Evolutionary conservation across 2,113 vertebrate species (phyloP).

Genomic region (Maccullochella peelii): DNA sequence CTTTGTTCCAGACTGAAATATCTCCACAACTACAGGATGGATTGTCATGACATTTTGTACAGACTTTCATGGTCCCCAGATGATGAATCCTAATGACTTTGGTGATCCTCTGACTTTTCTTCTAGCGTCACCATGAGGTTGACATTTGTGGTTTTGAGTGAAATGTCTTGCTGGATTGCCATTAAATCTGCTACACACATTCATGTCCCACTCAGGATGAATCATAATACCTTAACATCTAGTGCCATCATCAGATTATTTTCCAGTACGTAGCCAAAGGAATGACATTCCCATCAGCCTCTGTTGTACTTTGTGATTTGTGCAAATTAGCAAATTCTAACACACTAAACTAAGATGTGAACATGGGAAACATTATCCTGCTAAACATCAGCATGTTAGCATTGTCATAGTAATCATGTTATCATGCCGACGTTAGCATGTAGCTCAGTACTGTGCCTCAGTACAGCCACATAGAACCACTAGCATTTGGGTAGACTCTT

Average conservation of each 20-base stretch:
- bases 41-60: neutral
- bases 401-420: neutral
- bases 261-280: neutral
- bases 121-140: neutral
- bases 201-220: neutral
- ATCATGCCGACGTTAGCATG: neutral
- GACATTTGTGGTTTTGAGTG: neutral
- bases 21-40: neutral
- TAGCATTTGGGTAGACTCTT: too few relatives aligned
- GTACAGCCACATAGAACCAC: neutral
- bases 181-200: neutral
- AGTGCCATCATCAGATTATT: neutral
- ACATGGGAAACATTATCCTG: neutral
- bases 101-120: neutral
- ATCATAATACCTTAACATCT: neutral
- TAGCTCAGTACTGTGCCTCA: neutral
- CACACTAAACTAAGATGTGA: neutral
- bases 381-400: neutral
- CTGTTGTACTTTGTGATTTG: neutral
- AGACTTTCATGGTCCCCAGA: neutral
- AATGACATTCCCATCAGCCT: neutral
- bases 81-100: neutral
- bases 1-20: neutral
- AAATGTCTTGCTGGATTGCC: neutral
- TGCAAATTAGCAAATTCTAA: neutral